Percentiles rank a stretch among this genome's conserved stretches.
phyloP scores from a whole-genome alignment of 1,140 invertebrate species.

The Plutomurus gul region DNA sequence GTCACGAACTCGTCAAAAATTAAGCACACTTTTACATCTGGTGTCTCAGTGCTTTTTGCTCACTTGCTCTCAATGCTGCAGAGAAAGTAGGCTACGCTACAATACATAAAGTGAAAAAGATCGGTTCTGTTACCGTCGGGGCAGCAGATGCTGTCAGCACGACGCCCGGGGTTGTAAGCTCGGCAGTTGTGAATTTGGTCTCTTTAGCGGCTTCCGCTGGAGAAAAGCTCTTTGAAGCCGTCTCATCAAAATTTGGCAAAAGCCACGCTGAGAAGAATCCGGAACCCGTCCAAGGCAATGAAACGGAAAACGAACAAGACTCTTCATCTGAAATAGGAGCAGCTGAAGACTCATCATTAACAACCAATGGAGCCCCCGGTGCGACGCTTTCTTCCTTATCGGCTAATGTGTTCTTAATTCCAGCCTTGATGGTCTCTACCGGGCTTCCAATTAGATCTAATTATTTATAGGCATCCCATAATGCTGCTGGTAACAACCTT shows the following conservation, averaged over 20 bases:
- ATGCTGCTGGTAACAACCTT: no score
- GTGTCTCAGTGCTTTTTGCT: background rate
- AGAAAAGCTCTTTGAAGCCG: background rate
- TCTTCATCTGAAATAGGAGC: background rate
- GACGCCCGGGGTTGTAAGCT: background rate
- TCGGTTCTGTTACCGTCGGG: background rate
- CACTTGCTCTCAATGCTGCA: background rate
- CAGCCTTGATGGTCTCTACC: background rate
- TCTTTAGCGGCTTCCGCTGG: conserved; percentile 1
- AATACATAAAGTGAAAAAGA: background rate
- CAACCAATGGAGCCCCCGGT: background rate
- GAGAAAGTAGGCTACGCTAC: background rate
- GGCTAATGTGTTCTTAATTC: no score
- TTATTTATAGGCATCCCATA: no score
- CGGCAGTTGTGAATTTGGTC: background rate
- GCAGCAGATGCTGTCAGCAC: background rate
- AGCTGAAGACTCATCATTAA: background rate
- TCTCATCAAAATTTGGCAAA: background rate
- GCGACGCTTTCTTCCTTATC: no score
- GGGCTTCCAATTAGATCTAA: no score
- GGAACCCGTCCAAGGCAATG: background rate
- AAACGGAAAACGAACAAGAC: background rate
- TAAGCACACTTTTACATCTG: background rate
- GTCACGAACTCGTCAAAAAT: background rate
- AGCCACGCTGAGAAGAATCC: background rate